Conservation (phyloP, 2,888 invertebrate species). For the Seira musarum region DNA sequence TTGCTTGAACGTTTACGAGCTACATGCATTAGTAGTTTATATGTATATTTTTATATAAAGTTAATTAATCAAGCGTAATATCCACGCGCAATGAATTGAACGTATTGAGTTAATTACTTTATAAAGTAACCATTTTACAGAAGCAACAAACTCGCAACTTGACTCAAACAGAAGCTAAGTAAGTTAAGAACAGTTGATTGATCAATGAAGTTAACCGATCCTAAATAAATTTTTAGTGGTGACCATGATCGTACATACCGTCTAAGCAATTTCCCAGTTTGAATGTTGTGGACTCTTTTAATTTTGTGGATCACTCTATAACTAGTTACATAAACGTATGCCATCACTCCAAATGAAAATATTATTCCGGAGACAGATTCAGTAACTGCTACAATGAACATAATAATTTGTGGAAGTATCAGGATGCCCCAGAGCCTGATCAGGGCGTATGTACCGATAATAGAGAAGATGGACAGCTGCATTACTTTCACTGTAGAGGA, state of each 20-base stretch:
- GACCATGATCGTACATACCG: neutral
- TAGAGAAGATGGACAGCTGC: constrained; percentile 2
- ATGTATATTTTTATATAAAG: too few relatives aligned
- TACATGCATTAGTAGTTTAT: too few relatives aligned
- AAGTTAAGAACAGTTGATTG: neutral
- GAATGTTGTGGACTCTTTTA: too few relatives aligned
- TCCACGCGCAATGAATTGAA: too few relatives aligned
- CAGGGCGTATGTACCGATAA: constrained; percentile 24
- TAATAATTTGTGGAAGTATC: constrained; percentile 22
- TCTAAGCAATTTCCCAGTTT: neutral
- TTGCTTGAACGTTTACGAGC: too few relatives aligned
- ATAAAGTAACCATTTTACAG: neutral
- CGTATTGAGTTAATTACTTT: too few relatives aligned
- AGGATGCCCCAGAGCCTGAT: neutral
- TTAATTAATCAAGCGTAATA: too few relatives aligned
- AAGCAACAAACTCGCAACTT: neutral
- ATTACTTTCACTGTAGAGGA: constrained; percentile 1
- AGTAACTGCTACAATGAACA: constrained; percentile 10
- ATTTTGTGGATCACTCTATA: neutral
- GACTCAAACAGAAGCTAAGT: neutral
- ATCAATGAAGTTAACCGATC: constrained; percentile 2
- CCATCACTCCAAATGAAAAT: constrained; percentile 4
- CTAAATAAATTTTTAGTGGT: neutral
- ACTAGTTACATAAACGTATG: neutral
- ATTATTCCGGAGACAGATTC: constrained; percentile 21